Base-by-base conservation (phyloP, 2,797 vertebrate species). In the Dermochelys coriacea region DNA sequence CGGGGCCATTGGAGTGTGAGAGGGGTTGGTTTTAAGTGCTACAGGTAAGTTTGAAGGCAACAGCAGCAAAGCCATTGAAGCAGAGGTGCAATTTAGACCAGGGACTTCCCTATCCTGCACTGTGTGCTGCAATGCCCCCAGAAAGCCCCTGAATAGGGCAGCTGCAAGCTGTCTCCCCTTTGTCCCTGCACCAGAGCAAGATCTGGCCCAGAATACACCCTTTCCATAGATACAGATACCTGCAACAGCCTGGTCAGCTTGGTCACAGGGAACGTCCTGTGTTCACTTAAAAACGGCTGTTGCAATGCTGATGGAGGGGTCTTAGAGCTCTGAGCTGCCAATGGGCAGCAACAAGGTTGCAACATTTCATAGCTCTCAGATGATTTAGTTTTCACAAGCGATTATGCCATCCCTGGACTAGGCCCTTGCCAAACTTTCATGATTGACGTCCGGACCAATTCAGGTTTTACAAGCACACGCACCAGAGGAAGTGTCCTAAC, bases 171-270 rank as follows among this genome's bases (percentile, higher is more conserved):
- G 31, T 19, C 54, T 93, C 95, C 94, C 68, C 37, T 91, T 12
- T 81, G 91, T 81, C 29, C 77, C 37, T 81, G 61, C 23, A 31
- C 31, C 52, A 93, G 71, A 0, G 0, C 50, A 64, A 89, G 84
- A 34, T 47, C 84, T 91, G 82, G 74, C 91, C 78, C 61, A 89
- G 89, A 89, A 88, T 8, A 89, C 5, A 1, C 82, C 52, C 80
- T 27, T 41, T 64, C 55, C 64, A 55, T 77, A 75, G 84, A 92
- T 45, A 64, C n/a, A 57, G 3, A 2, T 81, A 94, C 12, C 41
- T 25, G 45, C 47, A 4, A 50, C 51, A 37, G 5, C 14, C 25
- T 41, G 77, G n/a, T 9, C 31, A 51, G 49, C 21, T 34, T 68
- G 77, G 29, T 21, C 52, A 84, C 61, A 49, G 1, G 8, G 5